phyloP scores from a whole-genome alignment of 2,113 vertebrate genomes.

The Rostratula benghalensis region DNA sequence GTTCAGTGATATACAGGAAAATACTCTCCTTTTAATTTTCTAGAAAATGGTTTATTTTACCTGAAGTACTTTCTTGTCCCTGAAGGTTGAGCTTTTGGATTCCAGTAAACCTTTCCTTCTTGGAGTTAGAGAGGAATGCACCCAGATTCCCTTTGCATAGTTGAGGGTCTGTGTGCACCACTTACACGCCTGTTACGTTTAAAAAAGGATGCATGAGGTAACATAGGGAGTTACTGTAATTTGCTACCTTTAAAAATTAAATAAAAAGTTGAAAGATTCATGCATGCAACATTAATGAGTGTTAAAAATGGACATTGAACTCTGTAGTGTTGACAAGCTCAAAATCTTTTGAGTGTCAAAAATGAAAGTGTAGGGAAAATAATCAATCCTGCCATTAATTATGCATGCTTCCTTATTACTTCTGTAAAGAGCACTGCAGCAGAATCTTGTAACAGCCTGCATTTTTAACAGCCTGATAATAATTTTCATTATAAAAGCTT shows the following conservation, averaged over 20 bases:
- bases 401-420: background rate
- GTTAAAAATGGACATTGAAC: background rate
- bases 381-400: background rate
- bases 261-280: background rate
- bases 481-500: background rate
- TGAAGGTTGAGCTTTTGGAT: background rate
- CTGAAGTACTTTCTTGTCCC: background rate
- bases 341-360: background rate
- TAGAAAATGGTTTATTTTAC: background rate
- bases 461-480: background rate
- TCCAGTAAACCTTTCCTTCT: background rate
- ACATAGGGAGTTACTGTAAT: background rate
- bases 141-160: background rate
- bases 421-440: background rate
- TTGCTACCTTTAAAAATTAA: background rate
- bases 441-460: background rate
- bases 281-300: background rate
- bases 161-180: background rate
- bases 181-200: background rate
- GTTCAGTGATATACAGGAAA: background rate
- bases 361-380: background rate
- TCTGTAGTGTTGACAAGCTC: background rate
- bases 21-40: background rate
- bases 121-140: background rate
- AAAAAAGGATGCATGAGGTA: background rate